Evolutionary conservation across 2,888 invertebrate genomes (phyloP), one percentile per base, ranked within the genome.

Genomic region (Penaeus monodon): DNA sequence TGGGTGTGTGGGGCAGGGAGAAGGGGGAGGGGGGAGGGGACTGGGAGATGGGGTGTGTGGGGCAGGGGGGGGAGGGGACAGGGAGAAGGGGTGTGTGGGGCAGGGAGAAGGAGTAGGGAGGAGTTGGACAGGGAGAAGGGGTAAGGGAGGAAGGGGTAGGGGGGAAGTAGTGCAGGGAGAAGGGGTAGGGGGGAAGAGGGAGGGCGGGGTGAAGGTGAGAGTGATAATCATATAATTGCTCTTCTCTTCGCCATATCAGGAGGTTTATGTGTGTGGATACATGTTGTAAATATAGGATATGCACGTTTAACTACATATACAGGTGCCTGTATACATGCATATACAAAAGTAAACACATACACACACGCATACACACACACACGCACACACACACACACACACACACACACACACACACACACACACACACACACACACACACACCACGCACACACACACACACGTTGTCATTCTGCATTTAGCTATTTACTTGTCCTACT

Each of bases 181-280:
- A 2, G 77, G 27, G 57, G 77, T 8, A n/a, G 2, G 77, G 38
- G 2, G n/a, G 17, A 8, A 44, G 77, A 6, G 68, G 68, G 68
- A 22, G 29, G 68, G 68, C 24, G 49, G 77, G 77, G 17, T 38
- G 17, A 49, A 49, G 57, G 77, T 22, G 49, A n/a, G 77, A 22
- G 49, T n/a, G 77, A 29, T 33, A 22, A 29, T 22, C 10, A 57
- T 57, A 57, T 57, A 57, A 57, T 57, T 57, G 57, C 57, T 14
- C 57, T 1, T 57, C 57, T 57, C 57, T 57, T 57, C 57, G 57
- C 57, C 57, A 57, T 57, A 57, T 57, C 57, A 57, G 3, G 57
- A 57, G 57, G 49, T 77, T 38, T 77, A 49, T 77, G 77, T 77
- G 49, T 77, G 22, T 77, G 77, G 27, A 44, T 77, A 44, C 49